Base-by-base conservation (phyloP, 2,113 vertebrate species). In the Poeciliopsis prolifica region DNA sequence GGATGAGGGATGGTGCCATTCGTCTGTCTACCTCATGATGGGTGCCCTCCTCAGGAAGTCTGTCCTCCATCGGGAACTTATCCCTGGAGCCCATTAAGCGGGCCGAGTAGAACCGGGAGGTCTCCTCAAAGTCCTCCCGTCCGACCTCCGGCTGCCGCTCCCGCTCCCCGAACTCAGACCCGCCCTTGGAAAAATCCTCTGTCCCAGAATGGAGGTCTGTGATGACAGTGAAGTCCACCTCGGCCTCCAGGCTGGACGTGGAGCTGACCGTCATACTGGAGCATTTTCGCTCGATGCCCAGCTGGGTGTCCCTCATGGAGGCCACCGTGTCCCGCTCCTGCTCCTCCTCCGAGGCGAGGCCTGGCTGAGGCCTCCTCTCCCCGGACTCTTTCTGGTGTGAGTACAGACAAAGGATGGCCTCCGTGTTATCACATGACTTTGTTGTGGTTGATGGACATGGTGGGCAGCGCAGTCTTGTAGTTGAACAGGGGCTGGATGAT, bases 181-280 rank as follows among this genome's bases (percentile, higher is more conserved):
- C 83, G 81, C 95, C 95, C 75, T 93, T 94, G 40, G 96, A 94
- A 89, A 96, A 95, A 77, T 98, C 97, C 83, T 98, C 97, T 30
- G 92, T 82, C 44, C 96, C 96, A 0, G 94, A 89, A 0, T 97
- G 96, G 86, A 96, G 96, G 90, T 99, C 97, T 1, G 96, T 95
- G 0, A 97, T 94, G 72, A 96, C 94, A 0, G 96, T 97, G 94
- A 99, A 98, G 93, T 99, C 97, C 61, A 97, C 97, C 89, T 99
- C 97, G 0, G 97, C 97, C 84, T 99, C 97, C 75, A 98, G 94
- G 91, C 97, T 98, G 86, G 97, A 98, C 0, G 98, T 98, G 62
- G 97, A 98, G 92, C 97, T 99, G 92, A 98, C 97, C 0, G 96
- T 98, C 94, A 98, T 98, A 94, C 96, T 98, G 89, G 97, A 98